Evolutionary conservation across 1,140 invertebrate species (phyloP).

Genomic region (Aphelinus atriplicis): DNA sequence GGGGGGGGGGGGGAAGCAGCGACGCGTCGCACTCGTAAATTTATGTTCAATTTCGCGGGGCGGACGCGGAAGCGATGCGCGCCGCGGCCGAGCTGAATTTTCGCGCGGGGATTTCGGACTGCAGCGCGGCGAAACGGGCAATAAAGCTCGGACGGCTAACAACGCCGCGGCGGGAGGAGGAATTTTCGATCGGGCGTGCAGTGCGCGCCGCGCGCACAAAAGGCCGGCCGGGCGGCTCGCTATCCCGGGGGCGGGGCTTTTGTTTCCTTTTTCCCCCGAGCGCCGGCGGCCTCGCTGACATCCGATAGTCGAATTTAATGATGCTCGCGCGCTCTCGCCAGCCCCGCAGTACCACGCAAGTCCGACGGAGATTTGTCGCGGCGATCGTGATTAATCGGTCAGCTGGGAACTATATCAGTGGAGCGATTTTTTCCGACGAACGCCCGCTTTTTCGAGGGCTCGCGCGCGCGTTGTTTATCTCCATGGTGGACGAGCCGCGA

Average conservation of each 20-base stretch:
- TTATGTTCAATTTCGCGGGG: slow-evolving; percentile 54
- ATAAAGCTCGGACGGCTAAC: slow-evolving; percentile 45
- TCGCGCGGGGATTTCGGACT: slow-evolving; percentile 46
- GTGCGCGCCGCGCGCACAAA: not conserved
- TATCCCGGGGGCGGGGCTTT: not conserved
- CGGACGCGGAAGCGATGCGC: slow-evolving; percentile 42
- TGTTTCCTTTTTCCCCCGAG: not conserved
- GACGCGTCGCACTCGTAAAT: slow-evolving; percentile 42
- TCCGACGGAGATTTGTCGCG: slow-evolving; percentile 11
- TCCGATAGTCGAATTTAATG: slow-evolving; percentile 32
- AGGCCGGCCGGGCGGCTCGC: not conserved
- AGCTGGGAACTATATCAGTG: slow-evolving; percentile 18
- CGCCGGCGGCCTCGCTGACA: not conserved
- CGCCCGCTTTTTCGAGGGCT: not conserved
- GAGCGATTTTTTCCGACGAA: not conserved
- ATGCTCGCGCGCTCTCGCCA: not conserved
- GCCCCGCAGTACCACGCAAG: too few relatives aligned
- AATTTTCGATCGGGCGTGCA: slow-evolving; percentile 12
- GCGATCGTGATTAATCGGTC: slow-evolving; percentile 23
- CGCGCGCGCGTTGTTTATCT: not conserved
- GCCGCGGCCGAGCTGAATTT: slow-evolving; percentile 48
- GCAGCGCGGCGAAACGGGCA: slow-evolving; percentile 34
- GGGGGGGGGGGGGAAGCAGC: not conserved
- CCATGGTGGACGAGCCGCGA: not conserved
- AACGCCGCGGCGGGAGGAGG: not conserved